Base-by-base conservation (phyloP, 1,140 invertebrate genomes). In the Pectinophora gossypiella region DNA sequence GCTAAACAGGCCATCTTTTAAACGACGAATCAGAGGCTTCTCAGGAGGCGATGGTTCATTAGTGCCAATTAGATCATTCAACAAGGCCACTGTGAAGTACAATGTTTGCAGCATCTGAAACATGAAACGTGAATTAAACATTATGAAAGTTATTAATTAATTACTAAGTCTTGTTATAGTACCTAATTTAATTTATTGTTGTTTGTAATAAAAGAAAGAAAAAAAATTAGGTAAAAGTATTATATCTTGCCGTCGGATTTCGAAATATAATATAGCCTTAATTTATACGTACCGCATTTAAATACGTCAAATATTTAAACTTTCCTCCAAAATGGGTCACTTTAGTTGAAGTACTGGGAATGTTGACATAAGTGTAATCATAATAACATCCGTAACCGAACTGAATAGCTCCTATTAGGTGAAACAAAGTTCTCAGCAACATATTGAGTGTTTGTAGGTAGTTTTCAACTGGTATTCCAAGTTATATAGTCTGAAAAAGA, bases 291-390 rank as follows among this genome's bases (percentile, higher is more conserved):
- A 97, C 95, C 85, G 92, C 93, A 90, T 95, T 89, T 90, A 94
- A 92, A 70, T 94, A 95, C 18, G 96, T 97, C 50, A 97, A 89
- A 85, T 93, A 97, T 88, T 96, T 96, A 54, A 96, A 93, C 88
- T 96, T 96, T 60, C 94, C 94, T 50, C 92, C 94, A 76, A 87
- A 90, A 19, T 61, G 54, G 47, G 77, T 81, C 36, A 62, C 84
- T 56, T 65, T 69, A 20, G 67, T 89, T 51, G 73, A 72, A 12
- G 89, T 85, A 59, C 75, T 77, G 15, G 94, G 94, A 44, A 94
- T 87, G 48, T 90, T 83, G 16, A 94, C 93, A 69, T 92, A 91
- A 48, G 64, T 87, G 71, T 90, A 93, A 85, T 94, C 93, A 81
- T 94, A 95, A 83, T 93, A 94, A 70, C 93, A 92, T 16, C 91